Evolutionary conservation across 2,888 invertebrate genomes (phyloP), one percentile per base, ranked within the genome.

Genomic region (Xestia rhomboidea): DNA sequence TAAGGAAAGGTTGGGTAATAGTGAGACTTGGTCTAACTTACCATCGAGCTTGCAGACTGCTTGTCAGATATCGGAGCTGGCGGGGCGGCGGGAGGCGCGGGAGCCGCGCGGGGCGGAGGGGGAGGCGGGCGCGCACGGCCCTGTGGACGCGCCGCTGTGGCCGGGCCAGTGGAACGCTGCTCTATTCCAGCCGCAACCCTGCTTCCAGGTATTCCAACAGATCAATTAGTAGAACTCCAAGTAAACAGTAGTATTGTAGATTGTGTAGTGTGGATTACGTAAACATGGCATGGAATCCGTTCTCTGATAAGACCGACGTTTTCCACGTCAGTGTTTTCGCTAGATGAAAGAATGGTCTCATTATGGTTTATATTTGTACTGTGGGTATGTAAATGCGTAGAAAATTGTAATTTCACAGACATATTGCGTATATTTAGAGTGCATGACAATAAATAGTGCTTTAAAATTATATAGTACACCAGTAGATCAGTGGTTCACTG

Each of bases 31-130:
- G 98, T 97, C 97, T 76, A 97, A 97, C 80, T 92, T 98, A 89
- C 97, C 98, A 76, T 97, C 97, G 88, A 97, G 95, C 83, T 93
- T 98, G 93, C 97, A 97, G 91, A 97, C 94, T 88, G 97, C 97
- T 81, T 98, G 98, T 88, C 97, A 98, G 93, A 98, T 98, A 88
- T 97, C 97, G 66, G 97, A 97, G 90, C 87, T 97, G 83, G 93
- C 94, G 41, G 93, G 93, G 69, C 90, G 95, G 79, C 93, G 94
- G 68, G 93, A 91, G 72, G 89, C 82, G 69, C 79, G 90, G n/a
- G 92, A 89, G 83, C 76, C 83, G 72, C 90, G 89, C 34, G 93
- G 93, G 81, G 92, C 90, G 30, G 93, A 93, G 87, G 88, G 71
- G 7, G 93, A 90, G 75, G 88, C 83, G 6, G 84, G 78, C 54